Evolutionary conservation across 2,888 invertebrate species (phyloP), one percentile per base, ranked within the genome.

Genomic region (Artemia sinica): DNA sequence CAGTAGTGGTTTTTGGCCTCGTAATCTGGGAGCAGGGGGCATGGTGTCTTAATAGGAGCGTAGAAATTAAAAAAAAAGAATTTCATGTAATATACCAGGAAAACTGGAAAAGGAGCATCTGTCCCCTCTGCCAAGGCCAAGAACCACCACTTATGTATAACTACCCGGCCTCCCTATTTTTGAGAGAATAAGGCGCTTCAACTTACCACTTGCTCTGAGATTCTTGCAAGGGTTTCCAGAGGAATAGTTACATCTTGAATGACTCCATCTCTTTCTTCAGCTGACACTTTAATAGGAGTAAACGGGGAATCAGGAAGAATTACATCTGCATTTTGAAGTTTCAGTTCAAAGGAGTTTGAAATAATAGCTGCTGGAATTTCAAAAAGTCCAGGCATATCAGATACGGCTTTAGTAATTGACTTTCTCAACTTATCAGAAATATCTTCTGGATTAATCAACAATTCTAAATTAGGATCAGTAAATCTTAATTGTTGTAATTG

Each of bases 181-280:
- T 28, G 28, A 28, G 28, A 28, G 28, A 28, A 28, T 28, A 28
- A 4, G 28, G 28, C 1, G 28, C 28, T 28, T 28, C 4, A 28
- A 58, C 58, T 8, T 58, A 58, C 58, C 28, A 28, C 28, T 18
- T 58, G 58, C 18, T 58, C 58, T 18, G 58, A n/a, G n/a, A 58
- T 58, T 58, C 58, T 58, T n/a, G 58, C 58, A 8, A 58, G 18
- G 58, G 58, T 58, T 10, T 58, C 58, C n/a, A 58, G n/a, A n/a
- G 58, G 58, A 8, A 58, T 14, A 8, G 58, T 58, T 10, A 58
- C n/a, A 58, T 58, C 58, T 18, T 10, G 10, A 28, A 28, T 28
- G 28, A 1, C 28, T 28, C 28, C 28, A 28, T 4, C 28, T 28
- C 28, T 28, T 28, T 28, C 28, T 28, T 28, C 28, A 28, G 28